Conservation (phyloP, 2,888 invertebrate species). For the Zelleria hepariella region DNA sequence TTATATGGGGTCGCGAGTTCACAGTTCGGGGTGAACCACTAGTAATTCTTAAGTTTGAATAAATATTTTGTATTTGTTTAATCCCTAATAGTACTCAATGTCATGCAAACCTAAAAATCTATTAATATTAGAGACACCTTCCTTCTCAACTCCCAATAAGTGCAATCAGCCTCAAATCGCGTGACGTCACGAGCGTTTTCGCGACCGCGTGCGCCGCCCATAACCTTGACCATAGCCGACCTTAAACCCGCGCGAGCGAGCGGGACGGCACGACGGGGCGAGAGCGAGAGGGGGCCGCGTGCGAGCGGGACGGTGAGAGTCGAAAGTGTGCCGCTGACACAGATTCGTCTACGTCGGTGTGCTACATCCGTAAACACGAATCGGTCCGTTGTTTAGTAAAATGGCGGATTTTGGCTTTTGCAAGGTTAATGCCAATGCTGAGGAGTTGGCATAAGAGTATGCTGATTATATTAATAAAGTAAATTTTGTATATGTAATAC, state of each 20-base stretch:
- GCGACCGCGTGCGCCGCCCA: conserved; percentile 16
- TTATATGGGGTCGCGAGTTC: no score
- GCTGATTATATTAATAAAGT: no score
- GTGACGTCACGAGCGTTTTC: neutral
- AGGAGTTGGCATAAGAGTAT: no score
- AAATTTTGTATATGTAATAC: no score
- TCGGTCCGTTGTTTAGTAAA: neutral
- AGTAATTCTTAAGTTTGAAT: no score
- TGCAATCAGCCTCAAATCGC: neutral
- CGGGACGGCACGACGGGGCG: neutral
- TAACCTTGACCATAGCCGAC: conserved; percentile 52
- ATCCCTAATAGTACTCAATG: no score
- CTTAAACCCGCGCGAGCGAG: conserved; percentile 19
- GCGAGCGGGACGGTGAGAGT: conserved; percentile 24
- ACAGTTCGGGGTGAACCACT: no score
- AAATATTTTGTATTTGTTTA: no score
- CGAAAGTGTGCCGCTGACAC: conserved; percentile 55
- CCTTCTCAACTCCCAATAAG: neutral
- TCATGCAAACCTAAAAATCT: neutral
- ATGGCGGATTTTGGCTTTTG: neutral
- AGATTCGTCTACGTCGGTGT: conserved; percentile 17
- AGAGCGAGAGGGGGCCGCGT: conserved; percentile 10
- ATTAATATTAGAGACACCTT: neutral
- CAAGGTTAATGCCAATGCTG: neutral
- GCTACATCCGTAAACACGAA: neutral